Conservation (phyloP, 2,888 invertebrate species). For the Aproaerema taeniolella region DNA sequence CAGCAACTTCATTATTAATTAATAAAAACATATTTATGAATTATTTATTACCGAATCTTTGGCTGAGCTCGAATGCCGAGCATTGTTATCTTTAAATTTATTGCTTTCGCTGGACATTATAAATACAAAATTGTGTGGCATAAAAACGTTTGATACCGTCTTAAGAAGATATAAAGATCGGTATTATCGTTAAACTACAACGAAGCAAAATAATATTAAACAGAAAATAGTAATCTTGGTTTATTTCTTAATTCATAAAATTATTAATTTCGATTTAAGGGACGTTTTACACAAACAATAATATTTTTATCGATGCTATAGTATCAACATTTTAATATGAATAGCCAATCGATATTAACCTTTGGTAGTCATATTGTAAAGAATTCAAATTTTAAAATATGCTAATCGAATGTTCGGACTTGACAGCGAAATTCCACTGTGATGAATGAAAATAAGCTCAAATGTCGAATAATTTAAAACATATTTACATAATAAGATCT, state of each 20-base stretch:
- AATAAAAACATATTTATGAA: slow-evolving; percentile 63
- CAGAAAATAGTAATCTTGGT: slow-evolving; percentile 12
- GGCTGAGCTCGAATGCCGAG: slow-evolving; percentile 33
- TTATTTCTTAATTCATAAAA: slow-evolving; percentile 19
- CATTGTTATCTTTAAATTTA: slow-evolving; percentile 56
- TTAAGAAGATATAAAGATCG: slow-evolving; percentile 12
- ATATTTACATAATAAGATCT: slow-evolving; percentile 43
- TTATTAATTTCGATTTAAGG: slow-evolving; percentile 13
- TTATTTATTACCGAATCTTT: slow-evolving; percentile 48
- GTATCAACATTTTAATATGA: slow-evolving; percentile 16
- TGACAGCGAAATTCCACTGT: slow-evolving; percentile 42
- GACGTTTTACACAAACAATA: background rate
- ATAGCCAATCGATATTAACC: slow-evolving; percentile 18
- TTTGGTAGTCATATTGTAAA: slow-evolving; percentile 21
- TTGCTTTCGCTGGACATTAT: slow-evolving; percentile 39
- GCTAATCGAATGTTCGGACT: slow-evolving; percentile 37
- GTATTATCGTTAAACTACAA: slow-evolving; percentile 23
- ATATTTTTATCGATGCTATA: slow-evolving; percentile 9
- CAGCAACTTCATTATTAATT: slow-evolving; percentile 55
- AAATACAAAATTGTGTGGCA: slow-evolving; percentile 31
- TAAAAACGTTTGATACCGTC: slow-evolving; percentile 9
- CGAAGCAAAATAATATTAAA: slow-evolving; percentile 17
- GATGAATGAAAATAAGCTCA: slow-evolving; percentile 45
- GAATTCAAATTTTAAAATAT: slow-evolving; percentile 29
- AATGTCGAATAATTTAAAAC: slow-evolving; percentile 36